phyloP scores from a whole-genome alignment of 2,797 vertebrate genomes.

The Simalia tracyae region DNA sequence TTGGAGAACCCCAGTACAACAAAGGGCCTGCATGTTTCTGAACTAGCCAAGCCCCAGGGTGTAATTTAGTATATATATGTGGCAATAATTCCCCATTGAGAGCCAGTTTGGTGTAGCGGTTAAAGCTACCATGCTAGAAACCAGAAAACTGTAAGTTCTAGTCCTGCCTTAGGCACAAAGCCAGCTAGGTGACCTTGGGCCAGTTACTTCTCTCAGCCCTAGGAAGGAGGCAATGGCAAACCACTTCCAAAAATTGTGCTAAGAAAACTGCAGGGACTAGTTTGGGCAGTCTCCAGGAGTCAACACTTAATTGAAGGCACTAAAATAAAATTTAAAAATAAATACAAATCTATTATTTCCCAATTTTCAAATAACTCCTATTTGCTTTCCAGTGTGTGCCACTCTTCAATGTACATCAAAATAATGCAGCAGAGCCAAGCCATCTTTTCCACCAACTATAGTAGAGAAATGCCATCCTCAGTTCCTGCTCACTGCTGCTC shows the following conservation, averaged over 20 bases:
- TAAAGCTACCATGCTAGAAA: background rate
- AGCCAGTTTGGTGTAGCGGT: background rate
- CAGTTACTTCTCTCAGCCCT: background rate
- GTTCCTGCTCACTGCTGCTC: background rate
- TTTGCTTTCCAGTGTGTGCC: background rate
- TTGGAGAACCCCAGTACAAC: background rate
- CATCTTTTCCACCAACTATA: no score
- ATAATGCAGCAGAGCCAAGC: background rate
- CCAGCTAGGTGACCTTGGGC: background rate
- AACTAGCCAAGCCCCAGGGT: background rate
- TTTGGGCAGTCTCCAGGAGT: background rate
- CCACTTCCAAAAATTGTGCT: background rate
- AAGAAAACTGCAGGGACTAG: background rate
- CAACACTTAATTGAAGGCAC: background rate
- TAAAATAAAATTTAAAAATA: background rate
- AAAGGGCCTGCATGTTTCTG: background rate
- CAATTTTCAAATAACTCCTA: background rate
- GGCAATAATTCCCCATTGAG: background rate
- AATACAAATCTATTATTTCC: background rate
- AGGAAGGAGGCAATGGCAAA: background rate
- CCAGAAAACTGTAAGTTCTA: background rate
- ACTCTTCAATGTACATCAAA: background rate
- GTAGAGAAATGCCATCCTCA: no score
- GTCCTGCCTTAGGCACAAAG: background rate
- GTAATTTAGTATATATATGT: background rate